phyloP scores from a whole-genome alignment of 2,113 vertebrate species.

The Urocitellus parryii region DNA sequence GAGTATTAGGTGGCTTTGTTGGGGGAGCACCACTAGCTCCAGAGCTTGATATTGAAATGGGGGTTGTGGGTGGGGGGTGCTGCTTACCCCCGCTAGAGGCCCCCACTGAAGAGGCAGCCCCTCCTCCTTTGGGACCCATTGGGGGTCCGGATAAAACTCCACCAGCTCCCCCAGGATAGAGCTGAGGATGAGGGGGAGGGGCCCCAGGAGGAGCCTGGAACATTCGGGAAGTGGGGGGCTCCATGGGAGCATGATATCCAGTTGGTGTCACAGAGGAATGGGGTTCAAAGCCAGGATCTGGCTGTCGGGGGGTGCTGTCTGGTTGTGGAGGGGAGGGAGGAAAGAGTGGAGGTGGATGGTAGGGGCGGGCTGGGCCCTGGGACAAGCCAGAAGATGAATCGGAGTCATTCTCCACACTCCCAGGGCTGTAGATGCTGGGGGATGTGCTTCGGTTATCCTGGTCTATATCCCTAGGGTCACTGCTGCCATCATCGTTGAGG shows the following conservation, averaged over 20 bases:
- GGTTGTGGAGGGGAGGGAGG: slow-evolving; percentile 89
- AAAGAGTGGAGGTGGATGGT: slow-evolving; percentile 87
- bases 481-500: slow-evolving; percentile 96
- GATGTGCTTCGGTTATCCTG: slow-evolving; percentile 99
- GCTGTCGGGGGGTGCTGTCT: slow-evolving; percentile 86
- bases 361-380: slow-evolving; percentile 87
- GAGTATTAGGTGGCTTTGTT: slow-evolving; percentile 84
- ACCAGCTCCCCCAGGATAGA: slow-evolving; percentile 82
- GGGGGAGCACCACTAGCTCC: slow-evolving; percentile 83
- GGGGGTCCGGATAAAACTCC: slow-evolving; percentile 79
- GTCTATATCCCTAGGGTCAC: slow-evolving; percentile 97
- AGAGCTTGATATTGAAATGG: slow-evolving; percentile 85
- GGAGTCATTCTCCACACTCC: slow-evolving; percentile 96
- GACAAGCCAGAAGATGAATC: slow-evolving; percentile 92
- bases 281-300: slow-evolving; percentile 86
- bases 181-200: slow-evolving; percentile 84
- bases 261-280: slow-evolving; percentile 83
- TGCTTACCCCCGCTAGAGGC: slow-evolving; percentile 81
- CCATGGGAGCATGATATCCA: slow-evolving; percentile 87
- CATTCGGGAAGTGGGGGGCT: slow-evolving; percentile 86
- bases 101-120: slow-evolving; percentile 80
- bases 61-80: slow-evolving; percentile 91
- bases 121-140: slow-evolving; percentile 74
- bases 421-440: slow-evolving; percentile 96
- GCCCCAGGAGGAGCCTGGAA: slow-evolving; percentile 83